Evolutionary conservation across 2,113 vertebrate species (phyloP).

Genomic region (Mystacornis crossleyi): DNA sequence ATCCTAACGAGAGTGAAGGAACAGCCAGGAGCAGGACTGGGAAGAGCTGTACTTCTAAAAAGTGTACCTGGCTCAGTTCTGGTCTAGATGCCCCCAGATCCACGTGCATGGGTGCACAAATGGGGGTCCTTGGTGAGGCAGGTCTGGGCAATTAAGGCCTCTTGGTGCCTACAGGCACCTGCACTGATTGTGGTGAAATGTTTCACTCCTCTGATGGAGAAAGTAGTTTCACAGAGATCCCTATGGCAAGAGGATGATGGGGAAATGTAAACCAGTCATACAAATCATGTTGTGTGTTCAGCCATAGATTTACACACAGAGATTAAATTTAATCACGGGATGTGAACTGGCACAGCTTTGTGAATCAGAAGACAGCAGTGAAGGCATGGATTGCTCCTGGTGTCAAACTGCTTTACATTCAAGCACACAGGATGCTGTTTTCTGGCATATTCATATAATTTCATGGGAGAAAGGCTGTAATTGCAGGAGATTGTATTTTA

Average conservation of each 20-base stretch:
- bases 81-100: rapidly evolving
- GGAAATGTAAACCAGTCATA: neutral
- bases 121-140: neutral
- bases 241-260: neutral
- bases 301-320: neutral
- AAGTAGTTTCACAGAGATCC: neutral
- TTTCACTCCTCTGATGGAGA: neutral
- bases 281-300: neutral
- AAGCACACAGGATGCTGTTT: neutral
- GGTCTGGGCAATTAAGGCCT: rapidly evolving
- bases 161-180: neutral
- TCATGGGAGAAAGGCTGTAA: neutral
- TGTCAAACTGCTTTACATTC: neutral
- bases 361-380: neutral
- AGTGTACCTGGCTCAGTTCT: neutral
- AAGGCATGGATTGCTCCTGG: neutral
- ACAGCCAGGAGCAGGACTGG: neutral
- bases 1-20: neutral
- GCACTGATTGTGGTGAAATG: rapidly evolving
- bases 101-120: rapidly evolving
- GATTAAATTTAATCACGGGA: neutral
- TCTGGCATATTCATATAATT: neutral
- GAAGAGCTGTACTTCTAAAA: neutral
- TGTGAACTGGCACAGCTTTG: neutral
- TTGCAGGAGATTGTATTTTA: neutral